These are phyloP conservation scores for Nemotelus nigrinus DNA, from an alignment of 2,888 invertebrate species.

Conservation along the genomic window DNA sequence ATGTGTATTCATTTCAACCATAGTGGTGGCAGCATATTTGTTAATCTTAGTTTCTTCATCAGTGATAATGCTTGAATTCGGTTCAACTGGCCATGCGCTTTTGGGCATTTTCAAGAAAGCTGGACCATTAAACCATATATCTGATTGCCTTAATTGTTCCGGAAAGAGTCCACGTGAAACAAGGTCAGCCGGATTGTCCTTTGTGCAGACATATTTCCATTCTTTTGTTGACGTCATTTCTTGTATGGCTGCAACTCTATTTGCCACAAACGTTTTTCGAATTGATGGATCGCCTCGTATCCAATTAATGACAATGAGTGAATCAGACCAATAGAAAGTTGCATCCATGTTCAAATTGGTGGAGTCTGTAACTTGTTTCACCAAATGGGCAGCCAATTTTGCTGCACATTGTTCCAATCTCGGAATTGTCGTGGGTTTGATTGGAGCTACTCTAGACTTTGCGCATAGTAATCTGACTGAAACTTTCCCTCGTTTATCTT, in stretches of 20 bases:
- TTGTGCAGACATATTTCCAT: conserved; percentile 48
- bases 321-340: conserved; percentile 18
- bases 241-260: conserved; percentile 41
- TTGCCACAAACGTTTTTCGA: conserved; percentile 35
- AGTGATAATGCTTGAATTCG: background rate
- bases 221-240: conserved; percentile 21
- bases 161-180: conserved; percentile 7
- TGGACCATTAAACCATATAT: conserved; percentile 19
- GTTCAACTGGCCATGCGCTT: background rate
- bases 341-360: background rate
- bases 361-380: background rate
- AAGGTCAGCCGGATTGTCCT: conserved; percentile 9
- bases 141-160: background rate
- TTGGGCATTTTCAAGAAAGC: background rate
- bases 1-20: background rate
- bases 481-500: background rate
- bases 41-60: background rate
- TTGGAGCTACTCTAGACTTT: conserved; percentile 46
- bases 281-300: background rate
- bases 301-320: background rate
- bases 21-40: background rate
- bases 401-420: conserved; percentile 52
- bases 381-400: conserved; percentile 20
- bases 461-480: conserved; percentile 23
- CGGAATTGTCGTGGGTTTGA: conserved; percentile 52